These are phyloP conservation scores for Venturia canescens DNA, from an alignment of 1,140 invertebrate genomes.

Conservation along the genomic window DNA sequence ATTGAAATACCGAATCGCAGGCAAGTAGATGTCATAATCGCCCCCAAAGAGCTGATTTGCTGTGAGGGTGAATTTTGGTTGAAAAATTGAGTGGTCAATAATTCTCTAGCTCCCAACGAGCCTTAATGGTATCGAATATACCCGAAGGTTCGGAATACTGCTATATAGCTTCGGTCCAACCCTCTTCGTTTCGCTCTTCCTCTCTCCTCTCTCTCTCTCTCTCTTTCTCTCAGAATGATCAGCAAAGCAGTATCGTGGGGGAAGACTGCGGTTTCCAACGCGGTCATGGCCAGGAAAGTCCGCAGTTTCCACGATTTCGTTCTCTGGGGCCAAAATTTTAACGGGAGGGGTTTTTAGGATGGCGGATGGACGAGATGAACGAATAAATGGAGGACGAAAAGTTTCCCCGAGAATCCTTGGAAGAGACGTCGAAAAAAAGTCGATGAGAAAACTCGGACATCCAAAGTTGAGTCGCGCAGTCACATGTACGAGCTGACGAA, in stretches of 20 bases:
- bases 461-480: neutral
- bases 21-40: no score
- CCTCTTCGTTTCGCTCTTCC: no score
- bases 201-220: neutral
- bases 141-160: neutral
- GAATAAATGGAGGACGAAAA: conserved; percentile 2
- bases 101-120: no score
- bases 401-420: conserved; percentile 6
- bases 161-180: neutral
- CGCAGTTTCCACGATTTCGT: neutral
- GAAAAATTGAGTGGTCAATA: no score
- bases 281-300: conserved; percentile 5
- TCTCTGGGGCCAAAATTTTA: neutral
- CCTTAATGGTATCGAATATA: neutral
- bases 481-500: neutral
- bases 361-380: neutral
- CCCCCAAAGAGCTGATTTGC: no score
- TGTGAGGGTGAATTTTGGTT: no score
- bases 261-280: conserved; percentile 5
- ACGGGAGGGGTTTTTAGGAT: neutral
- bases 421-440: neutral
- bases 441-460: neutral
- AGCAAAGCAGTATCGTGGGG: neutral
- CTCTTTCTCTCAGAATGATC: neutral
- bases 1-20: no score